Base-by-base conservation (phyloP, 2,113 vertebrate genomes). In the Megaptera novaeangliae region DNA sequence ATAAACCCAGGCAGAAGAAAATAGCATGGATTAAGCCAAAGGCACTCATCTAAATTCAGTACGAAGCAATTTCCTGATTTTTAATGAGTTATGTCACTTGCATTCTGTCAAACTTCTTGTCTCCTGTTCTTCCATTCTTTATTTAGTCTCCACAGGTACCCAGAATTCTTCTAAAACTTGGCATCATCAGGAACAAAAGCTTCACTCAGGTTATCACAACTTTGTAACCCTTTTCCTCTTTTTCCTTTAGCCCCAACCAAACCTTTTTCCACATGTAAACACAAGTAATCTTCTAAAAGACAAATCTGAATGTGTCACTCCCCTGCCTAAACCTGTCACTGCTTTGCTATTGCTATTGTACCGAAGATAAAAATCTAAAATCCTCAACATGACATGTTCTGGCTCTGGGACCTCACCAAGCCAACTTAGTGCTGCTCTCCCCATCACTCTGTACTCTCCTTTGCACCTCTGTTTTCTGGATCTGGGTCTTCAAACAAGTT, bases 81-180 rank as follows among this genome's bases (percentile, higher is more conserved):
- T 81, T 59, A 72, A 21, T 52, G 31, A 72, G 17, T 82, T 88
- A 17, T 23, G 69, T 46, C 36, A 46, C 55, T 91, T 78, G 21
- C 25, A 61, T 81, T 81, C 81, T 46, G 46, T 68, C 71, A 46
- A 46, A 34, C 23, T 63, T 72, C 29, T 85, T 85, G 8, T 75
- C 36, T 96, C 36, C 9, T 85, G 3, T 93, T 61, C 17, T 49
- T 96, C 20, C 55, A 31, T 11, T 81, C 39, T 78, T 57, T 52
- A 31, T 39, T 87, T 72, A 64, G 80, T 81, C 46, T 86, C 78
- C 36, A 69, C 7, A 55, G 84, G 44, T 71, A 55, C 46, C 74
- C 31, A 75, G 64, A 94, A 92, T 80, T 94, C 63, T 94, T n/a
- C n/a, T 63, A 84, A 77, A 61, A 71, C 49, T 77, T 83, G 63